These are phyloP conservation scores for Gobius niger DNA, from an alignment of 2,113 vertebrate genomes.

Conservation along the genomic window DNA sequence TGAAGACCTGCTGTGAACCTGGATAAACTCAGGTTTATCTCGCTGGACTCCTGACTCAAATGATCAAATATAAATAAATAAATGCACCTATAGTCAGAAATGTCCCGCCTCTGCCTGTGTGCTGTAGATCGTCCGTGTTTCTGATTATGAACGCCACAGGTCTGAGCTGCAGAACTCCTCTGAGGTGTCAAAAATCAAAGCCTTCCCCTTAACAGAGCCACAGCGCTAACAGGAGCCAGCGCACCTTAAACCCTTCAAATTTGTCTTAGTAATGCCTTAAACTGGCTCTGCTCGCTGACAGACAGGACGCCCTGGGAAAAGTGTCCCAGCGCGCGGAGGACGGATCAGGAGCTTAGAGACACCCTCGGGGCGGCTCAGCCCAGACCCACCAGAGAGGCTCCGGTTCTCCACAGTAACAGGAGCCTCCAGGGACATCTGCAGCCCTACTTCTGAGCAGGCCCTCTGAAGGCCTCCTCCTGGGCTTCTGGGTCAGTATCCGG, in stretches of 20 bases:
- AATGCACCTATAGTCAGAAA: too few species aligned
- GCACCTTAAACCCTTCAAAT: conserved; percentile 2
- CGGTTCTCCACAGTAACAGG: conserved; percentile 66
- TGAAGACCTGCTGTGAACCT: neutral
- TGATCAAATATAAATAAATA: too few species aligned
- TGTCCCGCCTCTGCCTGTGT: too few species aligned
- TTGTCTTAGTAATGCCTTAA: neutral
- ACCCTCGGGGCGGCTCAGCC: conserved; percentile 57
- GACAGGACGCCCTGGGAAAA: conserved; percentile 66
- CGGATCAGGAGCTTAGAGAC: conserved; percentile 69
- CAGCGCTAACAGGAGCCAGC: neutral
- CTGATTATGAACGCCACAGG: neutral
- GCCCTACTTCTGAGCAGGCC: neutral
- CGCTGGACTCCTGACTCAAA: too few species aligned
- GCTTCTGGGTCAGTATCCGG: too few species aligned
- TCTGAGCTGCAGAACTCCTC: neutral
- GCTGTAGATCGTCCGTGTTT: neutral
- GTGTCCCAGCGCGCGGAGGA: conserved; percentile 47
- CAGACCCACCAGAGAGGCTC: conserved; percentile 56
- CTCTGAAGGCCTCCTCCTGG: too few species aligned
- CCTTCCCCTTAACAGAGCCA: neutral
- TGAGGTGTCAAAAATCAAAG: conserved; percentile 5
- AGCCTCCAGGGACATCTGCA: conserved; percentile 61
- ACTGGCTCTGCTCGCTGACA: conserved; percentile 44
- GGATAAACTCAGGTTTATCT: too few species aligned